A percentile compares a stretch with the other conserved stretches of the same genome.
phyloP scores from a whole-genome alignment of 2,888 invertebrate species.

The Eudasyphora cyanicolor region DNA sequence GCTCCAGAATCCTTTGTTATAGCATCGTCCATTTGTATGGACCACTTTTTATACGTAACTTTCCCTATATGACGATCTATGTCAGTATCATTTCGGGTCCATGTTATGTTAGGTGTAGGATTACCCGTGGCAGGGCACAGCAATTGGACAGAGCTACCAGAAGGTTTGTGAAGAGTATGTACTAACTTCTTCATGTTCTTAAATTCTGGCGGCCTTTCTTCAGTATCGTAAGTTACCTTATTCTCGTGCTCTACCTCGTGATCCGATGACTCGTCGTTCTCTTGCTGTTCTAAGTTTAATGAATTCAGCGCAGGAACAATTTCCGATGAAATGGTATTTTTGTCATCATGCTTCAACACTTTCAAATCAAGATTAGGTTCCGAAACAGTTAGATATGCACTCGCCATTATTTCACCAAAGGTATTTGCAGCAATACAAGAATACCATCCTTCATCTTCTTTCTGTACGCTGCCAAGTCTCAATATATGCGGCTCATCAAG shows the following conservation, averaged over 20 bases:
- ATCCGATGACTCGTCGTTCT: slow-evolving; percentile 46
- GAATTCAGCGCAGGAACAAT: slow-evolving; percentile 31
- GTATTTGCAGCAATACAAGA: slow-evolving; percentile 95
- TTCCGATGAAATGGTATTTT: background rate
- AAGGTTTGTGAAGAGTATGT: slow-evolving; percentile 83
- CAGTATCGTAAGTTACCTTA: slow-evolving; percentile 42
- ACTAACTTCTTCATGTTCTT: slow-evolving; percentile 65
- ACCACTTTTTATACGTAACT: slow-evolving; percentile 85
- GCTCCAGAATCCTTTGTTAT: slow-evolving; percentile 91
- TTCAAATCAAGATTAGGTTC: background rate
- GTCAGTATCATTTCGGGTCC: slow-evolving; percentile 88
- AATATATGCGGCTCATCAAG: slow-evolving; percentile 85
- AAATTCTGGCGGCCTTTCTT: slow-evolving; percentile 64
- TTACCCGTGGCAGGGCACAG: slow-evolving; percentile 83
- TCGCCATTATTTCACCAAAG: slow-evolving; percentile 88
- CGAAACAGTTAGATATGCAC: slow-evolving; percentile 89
- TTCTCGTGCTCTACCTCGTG: slow-evolving; percentile 52
- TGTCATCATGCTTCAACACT: background rate
- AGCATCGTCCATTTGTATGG: slow-evolving; percentile 88
- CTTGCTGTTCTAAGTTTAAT: slow-evolving; percentile 50
- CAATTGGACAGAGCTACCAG: slow-evolving; percentile 87
- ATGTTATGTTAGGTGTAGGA: slow-evolving; percentile 91
- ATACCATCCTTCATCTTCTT: slow-evolving; percentile 96
- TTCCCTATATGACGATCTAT: slow-evolving; percentile 85
- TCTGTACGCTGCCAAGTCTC: slow-evolving; percentile 89